Evolutionary conservation across 1,140 invertebrate species (phyloP).

Genomic region (Bombus polaris): DNA sequence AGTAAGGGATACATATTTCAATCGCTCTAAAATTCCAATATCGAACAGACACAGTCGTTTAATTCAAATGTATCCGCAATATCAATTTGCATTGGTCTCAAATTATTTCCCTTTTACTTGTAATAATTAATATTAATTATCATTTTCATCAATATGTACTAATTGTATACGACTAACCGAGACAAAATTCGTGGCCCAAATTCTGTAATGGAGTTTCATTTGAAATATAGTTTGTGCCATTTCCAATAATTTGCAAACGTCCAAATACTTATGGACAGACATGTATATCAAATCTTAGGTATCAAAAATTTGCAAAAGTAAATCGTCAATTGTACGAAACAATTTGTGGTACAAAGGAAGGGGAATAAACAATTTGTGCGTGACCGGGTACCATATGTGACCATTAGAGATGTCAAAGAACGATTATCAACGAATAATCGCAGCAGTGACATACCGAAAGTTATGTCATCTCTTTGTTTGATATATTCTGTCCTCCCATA

Average conservation of each 20-base stretch:
- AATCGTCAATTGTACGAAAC: no score
- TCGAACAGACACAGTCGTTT: not conserved
- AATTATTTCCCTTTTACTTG: no score
- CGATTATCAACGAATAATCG: slow-evolving; percentile 39
- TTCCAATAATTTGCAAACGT: not conserved
- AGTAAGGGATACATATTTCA: no score
- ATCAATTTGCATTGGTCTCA: not conserved
- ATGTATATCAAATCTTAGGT: no score
- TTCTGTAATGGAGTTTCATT: not conserved
- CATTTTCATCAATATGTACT: no score
- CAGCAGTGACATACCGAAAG: slow-evolving; percentile 14
- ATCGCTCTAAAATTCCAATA: not conserved
- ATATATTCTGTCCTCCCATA: slow-evolving; percentile 26
- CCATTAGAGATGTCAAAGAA: slow-evolving; percentile 24
- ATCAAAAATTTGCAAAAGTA: no score
- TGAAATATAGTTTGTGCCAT: not conserved
- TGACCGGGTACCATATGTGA: not conserved
- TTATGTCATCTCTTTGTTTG: slow-evolving; percentile 46
- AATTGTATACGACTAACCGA: no score
- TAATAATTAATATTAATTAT: no score
- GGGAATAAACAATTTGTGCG: not conserved
- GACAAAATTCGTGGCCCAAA: no score
- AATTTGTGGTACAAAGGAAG: not conserved
- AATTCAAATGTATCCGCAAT: not conserved
- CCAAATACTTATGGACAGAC: not conserved